A percentile compares a stretch with the other conserved stretches of the same genome.
Conservation (phyloP, 2,113 vertebrate species). For the Raja brachyura region DNA sequence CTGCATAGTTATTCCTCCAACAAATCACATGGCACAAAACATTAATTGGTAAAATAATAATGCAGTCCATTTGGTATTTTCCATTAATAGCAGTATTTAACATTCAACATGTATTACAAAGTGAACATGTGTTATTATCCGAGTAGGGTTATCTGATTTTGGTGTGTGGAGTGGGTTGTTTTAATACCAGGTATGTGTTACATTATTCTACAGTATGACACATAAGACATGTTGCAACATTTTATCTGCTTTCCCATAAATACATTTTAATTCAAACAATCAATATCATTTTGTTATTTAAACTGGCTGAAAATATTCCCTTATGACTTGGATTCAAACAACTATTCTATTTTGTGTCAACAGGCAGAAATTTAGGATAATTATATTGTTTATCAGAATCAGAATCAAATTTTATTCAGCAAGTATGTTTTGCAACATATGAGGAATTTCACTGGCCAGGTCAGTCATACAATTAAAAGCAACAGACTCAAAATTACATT, state of each 20-base stretch:
- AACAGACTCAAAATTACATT: no score
- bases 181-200: background rate
- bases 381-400: background rate
- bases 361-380: background rate
- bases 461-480: no score
- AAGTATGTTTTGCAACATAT: no score
- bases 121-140: background rate
- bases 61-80: background rate
- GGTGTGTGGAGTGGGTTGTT: background rate
- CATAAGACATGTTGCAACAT: background rate
- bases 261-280: background rate
- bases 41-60: background rate
- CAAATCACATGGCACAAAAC: background rate
- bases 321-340: background rate
- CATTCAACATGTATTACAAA: background rate
- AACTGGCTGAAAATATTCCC: background rate
- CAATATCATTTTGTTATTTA: background rate
- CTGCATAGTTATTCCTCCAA: background rate
- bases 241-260: background rate
- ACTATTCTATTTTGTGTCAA: background rate
- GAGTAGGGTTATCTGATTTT: background rate
- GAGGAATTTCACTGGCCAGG: no score
- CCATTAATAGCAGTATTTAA: background rate
- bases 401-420: no score
- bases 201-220: background rate